Base-by-base conservation (phyloP, 2,797 vertebrate species). In the Phyllotis vaccarum region DNA sequence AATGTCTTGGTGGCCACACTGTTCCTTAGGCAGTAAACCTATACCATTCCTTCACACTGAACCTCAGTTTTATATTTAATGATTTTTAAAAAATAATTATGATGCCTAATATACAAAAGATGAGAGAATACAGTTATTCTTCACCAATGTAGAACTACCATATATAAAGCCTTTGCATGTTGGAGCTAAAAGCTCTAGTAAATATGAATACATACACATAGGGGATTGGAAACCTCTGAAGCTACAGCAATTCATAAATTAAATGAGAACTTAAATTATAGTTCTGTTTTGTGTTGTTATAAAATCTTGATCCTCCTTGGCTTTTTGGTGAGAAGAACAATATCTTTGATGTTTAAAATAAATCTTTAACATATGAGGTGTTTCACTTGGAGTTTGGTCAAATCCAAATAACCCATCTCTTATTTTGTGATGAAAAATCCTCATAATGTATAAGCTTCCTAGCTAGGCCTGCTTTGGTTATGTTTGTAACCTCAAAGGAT, bases 351-450 rank as follows among this genome's bases (percentile, higher is more conserved):
- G 37, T 56, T 81, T 87, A 66, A 86, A 95, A 49, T 79, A 79
- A 83, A 46, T 54, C 34, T 94, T 91, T 56, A 21, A 86, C 75
- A 58, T 82, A 16, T 12, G 29, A 56, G 54, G 66, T 13, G 64
- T 87, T 95, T 95, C 6, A 60, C 89, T 91, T 34, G 95, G 40
- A 81, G 87, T 80, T 56, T 86, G 58, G 3, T 37, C 83, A 52
- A 19, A 80, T 76, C 21, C n/a, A 87, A 72, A 81, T 58, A 70
- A 43, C 40, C n/a, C 90, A 70, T 12, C 29, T 74, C 5, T 58
- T 93, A 66, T 72, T 93, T 34, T 66, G 76, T 72, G 5, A 2
- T 3, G 29, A 31, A 58, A 78, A 31, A 9, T 6, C 2, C 22
- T 56, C 58, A 40, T 90, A 17, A 46, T 66, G 72, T 68, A 78